phyloP scores from a whole-genome alignment of 2,888 invertebrate species.

The Geotrupes spiniger region DNA sequence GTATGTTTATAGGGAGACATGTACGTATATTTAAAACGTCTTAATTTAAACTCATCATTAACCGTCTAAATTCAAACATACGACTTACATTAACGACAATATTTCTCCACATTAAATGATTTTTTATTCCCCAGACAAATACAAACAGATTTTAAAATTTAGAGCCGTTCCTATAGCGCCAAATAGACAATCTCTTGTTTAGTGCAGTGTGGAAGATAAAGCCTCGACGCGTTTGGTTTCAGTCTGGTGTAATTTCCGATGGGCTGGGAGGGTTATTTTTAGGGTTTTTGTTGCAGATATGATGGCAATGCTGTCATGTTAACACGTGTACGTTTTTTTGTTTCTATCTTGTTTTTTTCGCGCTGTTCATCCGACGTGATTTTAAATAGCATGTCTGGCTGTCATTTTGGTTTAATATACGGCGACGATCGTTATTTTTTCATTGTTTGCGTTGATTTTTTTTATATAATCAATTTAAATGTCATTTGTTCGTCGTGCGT shows the following conservation, averaged over 20 bases:
- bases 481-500: not conserved
- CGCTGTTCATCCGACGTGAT: conserved; percentile 31
- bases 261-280: conserved; percentile 38
- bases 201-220: conserved; percentile 5
- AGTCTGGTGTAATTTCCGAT: conserved; percentile 41
- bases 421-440: conserved; percentile 1
- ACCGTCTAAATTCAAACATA: too few relatives aligned
- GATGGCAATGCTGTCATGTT: conserved; percentile 43
- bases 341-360: conserved; percentile 32
- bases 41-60: too few relatives aligned
- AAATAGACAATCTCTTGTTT: too few relatives aligned
- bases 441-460: not conserved
- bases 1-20: too few relatives aligned
- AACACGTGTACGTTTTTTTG: conserved; percentile 41
- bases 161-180: too few relatives aligned
- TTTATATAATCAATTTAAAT: conserved; percentile 1
- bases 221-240: conserved; percentile 5
- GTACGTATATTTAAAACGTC: too few relatives aligned
- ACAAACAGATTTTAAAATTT: too few relatives aligned
- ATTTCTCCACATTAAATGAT: too few relatives aligned
- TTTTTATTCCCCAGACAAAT: too few relatives aligned
- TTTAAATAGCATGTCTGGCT: conserved; percentile 38
- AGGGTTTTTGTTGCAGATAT: conserved; percentile 41
- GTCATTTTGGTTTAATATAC: conserved; percentile 15
- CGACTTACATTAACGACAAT: too few relatives aligned